Percentiles rank a stretch among this genome's conserved stretches.
phyloP scores from a whole-genome alignment of 1,140 invertebrate genomes.

The Aleiodes sp. region DNA sequence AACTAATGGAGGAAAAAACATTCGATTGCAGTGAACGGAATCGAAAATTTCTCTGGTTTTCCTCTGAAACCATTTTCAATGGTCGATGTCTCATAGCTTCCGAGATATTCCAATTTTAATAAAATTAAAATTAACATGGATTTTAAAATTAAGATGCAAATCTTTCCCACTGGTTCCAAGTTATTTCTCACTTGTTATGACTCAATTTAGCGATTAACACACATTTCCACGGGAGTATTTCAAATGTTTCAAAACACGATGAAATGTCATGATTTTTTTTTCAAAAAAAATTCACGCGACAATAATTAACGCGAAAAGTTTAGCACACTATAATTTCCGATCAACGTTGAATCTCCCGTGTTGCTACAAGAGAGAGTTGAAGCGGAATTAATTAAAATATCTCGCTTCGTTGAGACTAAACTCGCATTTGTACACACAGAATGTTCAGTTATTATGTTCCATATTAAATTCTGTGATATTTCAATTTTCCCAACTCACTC shows the following conservation, averaged over 20 bases:
- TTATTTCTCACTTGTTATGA: too few species aligned
- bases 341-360: neutral
- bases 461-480: neutral
- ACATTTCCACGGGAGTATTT: too few species aligned
- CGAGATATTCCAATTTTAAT: too few species aligned
- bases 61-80: too few species aligned
- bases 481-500: conserved; percentile 4
- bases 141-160: too few species aligned
- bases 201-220: too few species aligned
- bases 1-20: too few species aligned
- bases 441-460: neutral
- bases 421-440: neutral
- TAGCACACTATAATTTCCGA: neutral
- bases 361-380: neutral
- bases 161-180: too few species aligned
- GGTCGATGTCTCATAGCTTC: too few species aligned
- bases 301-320: conserved; percentile 24
- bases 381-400: conserved; percentile 25
- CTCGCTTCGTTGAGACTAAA: neutral
- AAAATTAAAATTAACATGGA: too few species aligned
- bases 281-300: conserved; percentile 11
- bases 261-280: neutral
- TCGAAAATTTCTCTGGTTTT: too few species aligned
- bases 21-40: too few species aligned
- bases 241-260: neutral